Evolutionary conservation across 2,888 invertebrate species (phyloP).

Genomic region (Hydrotaea cyrtoneurina): DNA sequence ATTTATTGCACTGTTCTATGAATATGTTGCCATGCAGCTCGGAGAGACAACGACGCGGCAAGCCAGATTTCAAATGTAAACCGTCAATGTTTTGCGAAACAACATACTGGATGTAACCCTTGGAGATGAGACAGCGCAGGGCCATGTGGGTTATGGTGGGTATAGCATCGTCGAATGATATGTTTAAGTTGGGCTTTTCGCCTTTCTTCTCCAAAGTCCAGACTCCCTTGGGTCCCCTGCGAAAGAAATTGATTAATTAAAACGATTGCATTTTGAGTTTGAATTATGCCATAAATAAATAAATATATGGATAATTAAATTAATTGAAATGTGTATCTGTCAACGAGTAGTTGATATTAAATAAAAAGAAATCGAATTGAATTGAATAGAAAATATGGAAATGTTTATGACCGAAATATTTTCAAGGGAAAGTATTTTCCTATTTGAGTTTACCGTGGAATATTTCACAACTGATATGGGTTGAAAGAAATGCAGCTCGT

Average conservation of each 20-base stretch:
- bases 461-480: too few relatives aligned
- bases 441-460: too few relatives aligned
- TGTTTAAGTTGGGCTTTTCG: conserved; percentile 89
- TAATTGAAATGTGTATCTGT: too few relatives aligned
- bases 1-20: conserved; percentile 93
- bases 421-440: too few relatives aligned
- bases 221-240: conserved; percentile 83
- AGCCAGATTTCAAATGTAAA: conserved; percentile 94
- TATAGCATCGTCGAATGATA: conserved; percentile 93
- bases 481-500: too few relatives aligned
- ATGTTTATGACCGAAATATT: too few relatives aligned
- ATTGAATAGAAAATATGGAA: too few relatives aligned
- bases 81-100: conserved; percentile 99
- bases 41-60: conserved; percentile 89
- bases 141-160: conserved; percentile 97
- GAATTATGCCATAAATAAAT: too few relatives aligned
- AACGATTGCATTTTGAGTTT: neutral
- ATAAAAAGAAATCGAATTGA: too few relatives aligned
- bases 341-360: too few relatives aligned
- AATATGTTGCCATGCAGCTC: conserved; percentile 99
- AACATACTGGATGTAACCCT: conserved; percentile 89
- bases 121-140: conserved; percentile 89
- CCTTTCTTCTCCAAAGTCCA: conserved; percentile 98
- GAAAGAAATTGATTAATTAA: neutral
- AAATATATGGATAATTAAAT: too few relatives aligned